These are phyloP conservation scores for Zeus faber DNA, from an alignment of 2,113 vertebrate species.

Conservation along the genomic window DNA sequence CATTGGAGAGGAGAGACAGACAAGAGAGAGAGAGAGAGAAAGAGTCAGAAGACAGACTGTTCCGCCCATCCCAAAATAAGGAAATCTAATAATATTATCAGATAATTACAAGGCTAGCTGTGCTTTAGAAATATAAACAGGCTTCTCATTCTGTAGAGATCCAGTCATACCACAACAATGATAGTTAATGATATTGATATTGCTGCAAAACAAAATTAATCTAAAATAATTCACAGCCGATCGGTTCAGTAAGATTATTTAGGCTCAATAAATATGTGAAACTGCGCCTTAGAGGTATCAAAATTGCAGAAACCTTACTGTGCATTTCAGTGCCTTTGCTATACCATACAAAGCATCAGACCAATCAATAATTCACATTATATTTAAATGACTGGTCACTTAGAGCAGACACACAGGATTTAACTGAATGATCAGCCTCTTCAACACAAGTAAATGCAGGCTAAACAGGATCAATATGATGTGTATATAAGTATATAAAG, in stretches of 20 bases:
- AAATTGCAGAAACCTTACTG: too few relatives aligned
- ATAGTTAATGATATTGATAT: too few relatives aligned
- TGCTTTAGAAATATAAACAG: too few relatives aligned
- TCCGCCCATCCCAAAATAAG: neutral
- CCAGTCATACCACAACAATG: too few relatives aligned
- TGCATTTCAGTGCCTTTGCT: conserved; percentile 48
- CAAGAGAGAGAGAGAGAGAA: conserved; percentile 44
- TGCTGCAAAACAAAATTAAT: too few relatives aligned
- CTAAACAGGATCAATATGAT: conserved; percentile 25
- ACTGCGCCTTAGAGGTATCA: too few relatives aligned
- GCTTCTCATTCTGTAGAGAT: too few relatives aligned
- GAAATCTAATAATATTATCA: too few relatives aligned
- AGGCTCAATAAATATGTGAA: too few relatives aligned
- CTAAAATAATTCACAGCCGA: too few relatives aligned
- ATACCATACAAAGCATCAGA: conserved; percentile 41
- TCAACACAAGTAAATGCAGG: conserved; percentile 36
- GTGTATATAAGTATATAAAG: conserved; percentile 14
- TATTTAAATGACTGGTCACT: conserved; percentile 40
- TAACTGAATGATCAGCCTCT: conserved; percentile 28
- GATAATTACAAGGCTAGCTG: too few relatives aligned
- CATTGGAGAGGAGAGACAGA: conserved; percentile 65
- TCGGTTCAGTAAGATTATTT: too few relatives aligned
- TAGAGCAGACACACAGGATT: conserved; percentile 38
- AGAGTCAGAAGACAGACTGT: conserved; percentile 52
- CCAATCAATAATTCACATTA: conserved; percentile 53